Base-by-base conservation (phyloP, 2,797 vertebrate genomes). In the Dipus sagitta region DNA sequence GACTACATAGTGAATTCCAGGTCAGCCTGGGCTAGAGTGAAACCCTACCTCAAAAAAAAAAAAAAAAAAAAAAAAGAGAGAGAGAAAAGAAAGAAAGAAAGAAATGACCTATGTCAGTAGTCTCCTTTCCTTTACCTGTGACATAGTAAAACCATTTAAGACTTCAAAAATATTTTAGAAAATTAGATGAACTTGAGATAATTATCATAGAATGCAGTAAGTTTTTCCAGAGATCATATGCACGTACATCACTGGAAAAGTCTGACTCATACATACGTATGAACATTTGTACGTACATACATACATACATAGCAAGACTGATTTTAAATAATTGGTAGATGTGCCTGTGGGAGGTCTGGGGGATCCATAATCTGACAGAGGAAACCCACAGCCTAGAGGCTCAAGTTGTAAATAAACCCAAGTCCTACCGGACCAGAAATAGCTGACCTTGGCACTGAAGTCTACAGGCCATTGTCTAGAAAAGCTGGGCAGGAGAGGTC, bases 121-220 rank as follows among this genome's bases (percentile, higher is more conserved):
- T n/a, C 28, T 76, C 47, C 11, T 7, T 65, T 92, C 38, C 9
- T 67, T 78, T 71, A 60, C 32, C n/a, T 32, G 60, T 74, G 76
- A 89, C 80, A 68, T 2, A 20, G 28, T 47, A 47, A 84, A 12
- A 1, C 6, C 30, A 80, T 58, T 79, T 60, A 60, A 80, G 64
- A 80, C 47, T 15, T 85, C 64, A 58, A 20, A 71, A 9, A 42
- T 58, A 34, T 62, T 77, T 95, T 14, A 89, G 47, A 77, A 93
- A 88, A 62, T 88, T 42, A 75, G 52, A 71, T 24, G 26, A 82
- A 70, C 32, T 88, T 70, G 60, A 91, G 86, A 77, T 70, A 64
- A 14, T 26, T 67, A 34, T 11, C 3, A 1, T 28, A 6, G 6
- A n/a, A 17, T 30, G 23, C 84, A 30, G 28, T 67, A 64, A n/a